Evolutionary conservation across 2,113 vertebrate species (phyloP).

Genomic region (Coreoperca whiteheadi): DNA sequence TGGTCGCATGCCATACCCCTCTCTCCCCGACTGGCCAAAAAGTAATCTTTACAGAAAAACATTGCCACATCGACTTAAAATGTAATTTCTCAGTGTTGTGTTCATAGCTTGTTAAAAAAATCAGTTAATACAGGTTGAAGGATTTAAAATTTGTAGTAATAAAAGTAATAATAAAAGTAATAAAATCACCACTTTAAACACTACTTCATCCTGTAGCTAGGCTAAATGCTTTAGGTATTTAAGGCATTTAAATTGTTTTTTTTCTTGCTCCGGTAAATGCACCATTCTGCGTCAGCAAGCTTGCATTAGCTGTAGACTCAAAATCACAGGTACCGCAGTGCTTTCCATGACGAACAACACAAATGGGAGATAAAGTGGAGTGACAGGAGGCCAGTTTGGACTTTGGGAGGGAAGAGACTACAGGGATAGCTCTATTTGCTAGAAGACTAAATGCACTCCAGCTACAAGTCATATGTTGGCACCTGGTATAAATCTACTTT

Average conservation of each 20-base stretch:
- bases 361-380: neutral
- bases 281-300: neutral
- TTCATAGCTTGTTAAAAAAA: neutral
- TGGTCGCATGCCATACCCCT: too few relatives aligned
- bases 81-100: neutral
- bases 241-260: neutral
- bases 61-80: neutral
- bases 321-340: neutral
- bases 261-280: neutral
- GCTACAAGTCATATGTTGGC: conserved; percentile 1
- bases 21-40: too few relatives aligned
- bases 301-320: neutral
- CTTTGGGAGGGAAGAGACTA: neutral
- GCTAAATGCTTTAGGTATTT: too few relatives aligned
- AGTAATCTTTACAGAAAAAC: too few relatives aligned
- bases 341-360: neutral
- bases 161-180: too few relatives aligned
- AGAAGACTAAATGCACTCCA: conserved; percentile 9
- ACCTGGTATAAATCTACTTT: conserved; percentile 10
- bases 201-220: too few relatives aligned
- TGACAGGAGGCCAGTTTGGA: neutral
- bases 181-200: too few relatives aligned
- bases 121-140: neutral
- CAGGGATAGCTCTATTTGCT: neutral
- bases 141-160: neutral